Base-by-base conservation (phyloP, 2,113 vertebrate species). In the Lota lota region DNA sequence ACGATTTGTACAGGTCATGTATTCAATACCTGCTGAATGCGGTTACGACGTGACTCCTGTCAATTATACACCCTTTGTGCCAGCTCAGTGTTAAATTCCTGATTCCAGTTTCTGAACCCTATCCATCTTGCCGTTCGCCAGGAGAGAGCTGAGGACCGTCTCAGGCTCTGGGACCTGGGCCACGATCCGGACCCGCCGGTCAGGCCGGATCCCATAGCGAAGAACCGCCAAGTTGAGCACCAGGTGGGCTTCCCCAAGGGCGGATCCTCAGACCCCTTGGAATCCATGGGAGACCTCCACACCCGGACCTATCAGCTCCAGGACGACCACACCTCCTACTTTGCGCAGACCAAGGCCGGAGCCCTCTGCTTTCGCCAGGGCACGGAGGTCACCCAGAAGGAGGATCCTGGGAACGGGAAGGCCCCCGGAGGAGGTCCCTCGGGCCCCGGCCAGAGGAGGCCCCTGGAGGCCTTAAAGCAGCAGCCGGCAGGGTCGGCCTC, bases 361-460 rank as follows among this genome's bases (percentile, higher is more conserved):
- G 97, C 96, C 0, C 64, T 95, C 69, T 99, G 97, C 86, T 99
- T 98, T 87, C 93, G 92, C 4, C 94, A 93, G 6, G 97, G 97
- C 18, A 99, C 96, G 0, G 96, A 95, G 86, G 89, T 92, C 77
- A 75, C 94, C n/a, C 83, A 75, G 0, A 94, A 93, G 92, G 92
- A 96, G 47, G 87, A 86, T 63, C 63, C 78, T 12, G 72, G 64
- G 58, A 86, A 81, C 59, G 28, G 12, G 14, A 91, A 79, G 82
- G 84, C 62, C 0, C 61, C 91, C 0, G 0, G 84, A 84, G 79
- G 92, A 83, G 79, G 83, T 66, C 67, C 76, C 24, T 51, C 40
- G 0, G 70, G 33, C 5, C 67, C 72, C 15, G 76, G 76, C 0
- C 87, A 84, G n/a, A 80, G 90, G 5, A 90, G 82, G 64, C 69